Conservation (phyloP, 2,113 vertebrate species). For the Psammodynastes pulverulentus region DNA sequence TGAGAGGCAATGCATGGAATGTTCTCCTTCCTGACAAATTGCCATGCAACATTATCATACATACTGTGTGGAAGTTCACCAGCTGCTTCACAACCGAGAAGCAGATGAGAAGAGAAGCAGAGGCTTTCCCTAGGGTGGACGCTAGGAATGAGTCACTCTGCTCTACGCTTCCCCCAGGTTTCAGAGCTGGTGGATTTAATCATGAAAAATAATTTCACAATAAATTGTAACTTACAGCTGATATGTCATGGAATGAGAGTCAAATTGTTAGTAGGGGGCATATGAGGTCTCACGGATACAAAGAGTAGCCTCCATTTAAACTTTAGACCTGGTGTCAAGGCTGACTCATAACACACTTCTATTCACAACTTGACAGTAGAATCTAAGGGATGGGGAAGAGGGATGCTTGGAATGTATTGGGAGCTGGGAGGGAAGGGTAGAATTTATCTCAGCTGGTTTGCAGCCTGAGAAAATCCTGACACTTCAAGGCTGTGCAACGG, state of each 20-base stretch:
- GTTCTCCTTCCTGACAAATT: background rate
- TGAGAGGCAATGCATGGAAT: background rate
- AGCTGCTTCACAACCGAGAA: background rate
- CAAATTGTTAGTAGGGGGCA: slow-evolving; percentile 30
- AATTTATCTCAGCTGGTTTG: background rate
- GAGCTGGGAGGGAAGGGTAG: background rate
- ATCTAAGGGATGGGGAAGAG: background rate
- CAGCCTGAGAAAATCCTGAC: background rate
- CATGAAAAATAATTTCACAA: slow-evolving; percentile 11
- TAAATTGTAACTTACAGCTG: slow-evolving; percentile 40
- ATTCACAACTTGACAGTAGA: background rate
- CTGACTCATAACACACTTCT: background rate
- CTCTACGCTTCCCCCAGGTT: background rate
- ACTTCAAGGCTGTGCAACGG: background rate
- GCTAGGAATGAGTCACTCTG: background rate
- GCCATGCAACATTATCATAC: background rate
- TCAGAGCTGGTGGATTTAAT: slow-evolving; percentile 12
- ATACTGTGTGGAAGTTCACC: background rate
- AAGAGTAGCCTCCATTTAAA: slow-evolving; percentile 32
- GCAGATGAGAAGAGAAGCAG: background rate
- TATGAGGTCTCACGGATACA: slow-evolving; percentile 13
- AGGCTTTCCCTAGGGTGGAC: background rate
- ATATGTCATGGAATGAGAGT: slow-evolving; percentile 35
- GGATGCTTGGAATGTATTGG: background rate
- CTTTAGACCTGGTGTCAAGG: slow-evolving; percentile 22